phyloP scores from a whole-genome alignment of 2,888 invertebrate genomes.

The Ichneumoninae sp. region DNA sequence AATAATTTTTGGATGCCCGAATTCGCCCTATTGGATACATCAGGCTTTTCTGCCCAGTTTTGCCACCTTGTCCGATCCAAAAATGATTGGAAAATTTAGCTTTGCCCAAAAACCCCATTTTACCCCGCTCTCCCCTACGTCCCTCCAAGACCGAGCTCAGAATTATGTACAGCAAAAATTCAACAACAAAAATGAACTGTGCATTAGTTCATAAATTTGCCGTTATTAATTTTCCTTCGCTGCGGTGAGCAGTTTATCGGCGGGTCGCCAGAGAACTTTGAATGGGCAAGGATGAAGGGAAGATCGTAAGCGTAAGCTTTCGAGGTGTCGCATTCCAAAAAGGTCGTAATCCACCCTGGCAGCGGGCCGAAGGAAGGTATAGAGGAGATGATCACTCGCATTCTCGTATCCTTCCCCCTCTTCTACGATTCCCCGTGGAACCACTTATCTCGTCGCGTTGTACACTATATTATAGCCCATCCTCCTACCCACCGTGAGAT shows the following conservation, averaged over 20 bases:
- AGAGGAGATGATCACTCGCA: slow-evolving; percentile 40
- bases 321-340: slow-evolving; percentile 11
- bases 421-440: slow-evolving; percentile 50
- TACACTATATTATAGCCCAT: slow-evolving; percentile 21
- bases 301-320: background rate
- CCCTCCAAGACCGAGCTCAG: background rate
- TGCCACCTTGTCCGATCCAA: too few relatives aligned
- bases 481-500: slow-evolving; percentile 5
- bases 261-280: slow-evolving; percentile 9
- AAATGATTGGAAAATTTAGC: too few relatives aligned
- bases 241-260: background rate
- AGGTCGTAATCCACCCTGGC: slow-evolving; percentile 15
- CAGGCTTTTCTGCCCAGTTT: too few relatives aligned
- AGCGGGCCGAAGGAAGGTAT: background rate
- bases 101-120: too few relatives aligned
- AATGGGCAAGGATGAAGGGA: background rate
- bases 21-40: too few relatives aligned
- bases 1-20: too few relatives aligned
- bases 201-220: background rate
- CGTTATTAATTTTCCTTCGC: slow-evolving; percentile 8
- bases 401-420: slow-evolving; percentile 15
- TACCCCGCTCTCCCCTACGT: background rate
- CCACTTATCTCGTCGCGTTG: slow-evolving; percentile 52
- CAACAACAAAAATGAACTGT: background rate
- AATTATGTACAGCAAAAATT: background rate